phyloP scores from a whole-genome alignment of 1,140 invertebrate species.

The Psix sp. region DNA sequence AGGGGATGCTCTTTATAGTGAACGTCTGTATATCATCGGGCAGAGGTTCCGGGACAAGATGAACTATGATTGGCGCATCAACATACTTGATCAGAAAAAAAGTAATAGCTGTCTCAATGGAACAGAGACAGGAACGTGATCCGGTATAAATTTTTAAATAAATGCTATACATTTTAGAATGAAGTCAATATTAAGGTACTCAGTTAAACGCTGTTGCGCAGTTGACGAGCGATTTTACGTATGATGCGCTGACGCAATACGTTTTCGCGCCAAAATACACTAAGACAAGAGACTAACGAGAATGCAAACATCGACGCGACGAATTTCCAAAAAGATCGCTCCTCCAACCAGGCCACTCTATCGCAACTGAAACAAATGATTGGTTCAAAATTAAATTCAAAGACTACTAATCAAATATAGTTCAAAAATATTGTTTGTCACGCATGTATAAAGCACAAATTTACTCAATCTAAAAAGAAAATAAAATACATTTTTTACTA shows the following conservation, averaged over 20 bases:
- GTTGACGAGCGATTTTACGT: constrained; percentile 80
- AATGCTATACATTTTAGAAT: constrained; percentile 60
- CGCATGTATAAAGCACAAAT: too few species aligned
- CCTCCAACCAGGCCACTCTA: constrained; percentile 83
- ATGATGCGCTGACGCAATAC: constrained; percentile 79
- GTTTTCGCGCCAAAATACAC: constrained; percentile 79
- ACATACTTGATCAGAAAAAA: constrained; percentile 74
- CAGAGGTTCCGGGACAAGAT: too few species aligned
- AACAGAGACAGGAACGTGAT: constrained; percentile 62
- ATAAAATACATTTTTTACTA: too few species aligned
- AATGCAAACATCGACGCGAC: constrained; percentile 84
- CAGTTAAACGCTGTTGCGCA: constrained; percentile 70
- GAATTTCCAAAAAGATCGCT: constrained; percentile 90
- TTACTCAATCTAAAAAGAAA: too few species aligned
- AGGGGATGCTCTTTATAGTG: too few species aligned
- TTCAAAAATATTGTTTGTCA: too few species aligned
- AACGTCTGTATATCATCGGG: too few species aligned
- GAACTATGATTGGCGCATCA: constrained; percentile 64
- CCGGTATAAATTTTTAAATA: constrained; percentile 70
- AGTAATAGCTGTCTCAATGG: constrained; percentile 72
- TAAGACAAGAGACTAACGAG: constrained; percentile 80
- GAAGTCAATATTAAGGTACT: constrained; percentile 5
- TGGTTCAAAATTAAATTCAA: not conserved
- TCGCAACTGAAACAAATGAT: constrained; percentile 79
- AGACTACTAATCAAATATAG: too few species aligned